Conservation (phyloP, 2,888 invertebrate genomes). For the Sphaerophoria rueppellii region DNA sequence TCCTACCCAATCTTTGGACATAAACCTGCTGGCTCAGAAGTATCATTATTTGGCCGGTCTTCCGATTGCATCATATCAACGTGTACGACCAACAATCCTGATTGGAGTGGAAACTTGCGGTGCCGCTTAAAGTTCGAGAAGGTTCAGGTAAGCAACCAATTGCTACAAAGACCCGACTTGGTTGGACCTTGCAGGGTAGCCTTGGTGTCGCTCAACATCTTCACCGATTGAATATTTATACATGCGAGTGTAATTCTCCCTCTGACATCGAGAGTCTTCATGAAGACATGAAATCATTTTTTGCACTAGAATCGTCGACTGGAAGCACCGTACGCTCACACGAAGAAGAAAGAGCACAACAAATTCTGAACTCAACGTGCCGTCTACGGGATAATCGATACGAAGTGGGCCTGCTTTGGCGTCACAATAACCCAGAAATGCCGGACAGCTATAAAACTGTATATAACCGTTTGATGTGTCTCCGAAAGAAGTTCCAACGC, state of each 20-base stretch:
- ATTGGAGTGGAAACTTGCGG: slow-evolving; percentile 50
- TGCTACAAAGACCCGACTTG: slow-evolving; percentile 60
- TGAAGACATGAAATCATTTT: slow-evolving; percentile 58
- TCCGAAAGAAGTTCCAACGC: slow-evolving; percentile 58
- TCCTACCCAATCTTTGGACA: slow-evolving; percentile 29
- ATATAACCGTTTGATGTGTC: slow-evolving; percentile 53
- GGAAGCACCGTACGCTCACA: slow-evolving; percentile 53
- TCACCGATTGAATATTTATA: slow-evolving; percentile 50
- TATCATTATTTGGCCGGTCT: slow-evolving; percentile 9
- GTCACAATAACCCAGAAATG: slow-evolving; percentile 26
- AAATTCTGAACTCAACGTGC: slow-evolving; percentile 42
- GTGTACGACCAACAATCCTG: slow-evolving; percentile 39
- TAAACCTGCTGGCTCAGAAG: not conserved
- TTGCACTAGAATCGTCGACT: slow-evolving; percentile 50
- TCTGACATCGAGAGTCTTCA: slow-evolving; percentile 54
- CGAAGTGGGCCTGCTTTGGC: slow-evolving; percentile 55
- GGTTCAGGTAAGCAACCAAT: slow-evolving; percentile 52
- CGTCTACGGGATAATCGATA: not conserved
- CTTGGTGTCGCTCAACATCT: not conserved
- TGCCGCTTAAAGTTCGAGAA: slow-evolving; percentile 48
- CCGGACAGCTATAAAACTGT: slow-evolving; percentile 51
- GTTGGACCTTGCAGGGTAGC: slow-evolving; percentile 59
- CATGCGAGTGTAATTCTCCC: slow-evolving; percentile 49
- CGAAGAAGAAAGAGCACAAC: slow-evolving; percentile 55
- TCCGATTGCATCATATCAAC: slow-evolving; percentile 14